Evolutionary conservation across 2,113 vertebrate species (phyloP), one percentile per base, ranked within the genome.

Genomic region (Pseudopipra pipra): DNA sequence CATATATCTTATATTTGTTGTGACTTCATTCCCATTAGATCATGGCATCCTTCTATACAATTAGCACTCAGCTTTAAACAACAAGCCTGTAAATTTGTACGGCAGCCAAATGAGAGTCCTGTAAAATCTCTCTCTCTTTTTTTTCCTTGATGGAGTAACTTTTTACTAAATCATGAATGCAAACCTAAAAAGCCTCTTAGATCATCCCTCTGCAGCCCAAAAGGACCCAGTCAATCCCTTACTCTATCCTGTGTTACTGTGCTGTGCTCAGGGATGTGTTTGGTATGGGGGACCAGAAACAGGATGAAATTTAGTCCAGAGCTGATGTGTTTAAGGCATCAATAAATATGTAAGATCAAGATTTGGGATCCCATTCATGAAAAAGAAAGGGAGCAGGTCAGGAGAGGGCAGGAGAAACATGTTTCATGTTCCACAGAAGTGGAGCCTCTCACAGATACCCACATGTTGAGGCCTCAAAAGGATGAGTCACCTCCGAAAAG

Each of bases 1-100:
- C 54, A 65, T 89, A 43, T 22, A 68, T 85, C 18, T 71, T 80
- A 25, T 52, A 9, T 81, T 95, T 72, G 44, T 24, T 82, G 47
- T 91, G 73, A 90, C 70, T 87, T 89, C 73, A 55, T 62, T 92
- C 73, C 76, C 73, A 89, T 86, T 96, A 96, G 76, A 55, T 95
- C 86, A 54, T 22, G 46, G 52, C 85, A 97, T 87, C 92, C 84
- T 87, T 61, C 88, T 92, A 33, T 58, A 87, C 56, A 92, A 73
- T 66, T 87, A 90, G 85, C 85, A 39, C 68, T 77, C 39, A n/a
- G 59, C 87, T 88, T 87, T 52, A 75, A 92, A 76, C 66, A 89
- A 92, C 86, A 89, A 39, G 8, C 76, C 78, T 46, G 35, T 58
- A 71, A 88, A 89, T 92, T 77, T 78, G 52, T 58, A 46, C 14